Evolutionary conservation across 2,888 invertebrate species (phyloP).

Genomic region (Leptogaster cylindrica): DNA sequence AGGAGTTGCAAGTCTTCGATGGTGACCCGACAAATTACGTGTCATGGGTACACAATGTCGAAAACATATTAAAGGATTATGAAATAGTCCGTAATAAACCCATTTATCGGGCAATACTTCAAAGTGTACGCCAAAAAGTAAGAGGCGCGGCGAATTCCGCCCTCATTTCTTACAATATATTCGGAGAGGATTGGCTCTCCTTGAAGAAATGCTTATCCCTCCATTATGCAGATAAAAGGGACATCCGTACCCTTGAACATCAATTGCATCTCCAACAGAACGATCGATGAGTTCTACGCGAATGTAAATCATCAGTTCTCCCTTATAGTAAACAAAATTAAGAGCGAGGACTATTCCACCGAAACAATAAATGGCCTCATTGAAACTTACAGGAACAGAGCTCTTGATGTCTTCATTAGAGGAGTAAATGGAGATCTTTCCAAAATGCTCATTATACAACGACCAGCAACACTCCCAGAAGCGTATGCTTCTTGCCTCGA

Average conservation of each 20-base stretch:
- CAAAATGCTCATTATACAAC: constrained; percentile 19
- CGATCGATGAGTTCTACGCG: constrained; percentile 25
- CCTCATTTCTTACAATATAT: too few species aligned
- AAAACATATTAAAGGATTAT: too few species aligned
- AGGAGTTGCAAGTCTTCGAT: too few species aligned
- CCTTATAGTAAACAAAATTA: constrained; percentile 32
- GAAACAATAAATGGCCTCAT: constrained; percentile 28
- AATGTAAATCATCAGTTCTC: constrained; percentile 39
- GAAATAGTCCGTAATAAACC: too few species aligned
- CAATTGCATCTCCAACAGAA: constrained; percentile 17
- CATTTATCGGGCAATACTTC: too few species aligned
- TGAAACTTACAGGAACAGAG: constrained; percentile 33
- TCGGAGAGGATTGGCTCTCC: too few species aligned
- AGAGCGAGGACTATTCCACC: constrained; percentile 4
- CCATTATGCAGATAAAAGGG: constrained; percentile 42
- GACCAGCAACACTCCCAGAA: constrained; percentile 24
- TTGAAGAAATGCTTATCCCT: too few species aligned
- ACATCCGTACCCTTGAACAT: constrained; percentile 34
- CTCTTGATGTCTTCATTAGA: constrained; percentile 21
- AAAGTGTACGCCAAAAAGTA: too few species aligned
- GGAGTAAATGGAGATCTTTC: constrained; percentile 38
- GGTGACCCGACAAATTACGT: too few species aligned
- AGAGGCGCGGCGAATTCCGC: too few species aligned
- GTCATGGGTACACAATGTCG: too few species aligned
- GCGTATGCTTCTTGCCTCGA: constrained; percentile 28